A percentile compares a stretch with the other conserved stretches of the same genome.
phyloP scores from a whole-genome alignment of 2,888 invertebrate species.

The Lysandra bellargus region DNA sequence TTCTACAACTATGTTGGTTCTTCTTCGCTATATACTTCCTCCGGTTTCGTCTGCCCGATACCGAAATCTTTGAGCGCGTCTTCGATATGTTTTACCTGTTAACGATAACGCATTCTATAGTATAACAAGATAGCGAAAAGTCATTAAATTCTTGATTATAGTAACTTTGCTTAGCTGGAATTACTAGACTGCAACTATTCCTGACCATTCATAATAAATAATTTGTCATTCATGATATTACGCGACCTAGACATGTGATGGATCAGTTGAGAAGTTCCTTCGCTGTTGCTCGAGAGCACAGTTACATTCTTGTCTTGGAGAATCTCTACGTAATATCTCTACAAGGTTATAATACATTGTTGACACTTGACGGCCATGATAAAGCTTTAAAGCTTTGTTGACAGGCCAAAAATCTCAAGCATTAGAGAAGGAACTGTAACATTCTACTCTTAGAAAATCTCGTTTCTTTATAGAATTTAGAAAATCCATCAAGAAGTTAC shows the following conservation, averaged over 20 bases:
- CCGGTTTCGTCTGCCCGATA: constrained; percentile 72
- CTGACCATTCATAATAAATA: too few relatives aligned
- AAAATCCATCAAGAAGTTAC: too few relatives aligned
- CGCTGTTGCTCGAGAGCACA: too few relatives aligned
- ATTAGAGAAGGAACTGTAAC: background rate
- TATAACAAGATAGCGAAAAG: background rate
- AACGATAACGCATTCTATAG: constrained; percentile 24
- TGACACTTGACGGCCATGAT: too few relatives aligned
- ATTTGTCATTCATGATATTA: too few relatives aligned
- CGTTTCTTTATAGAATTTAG: background rate
- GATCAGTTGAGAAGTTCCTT: too few relatives aligned
- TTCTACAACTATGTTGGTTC: constrained; percentile 54
- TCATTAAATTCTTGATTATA: background rate
- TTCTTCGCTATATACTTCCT: constrained; percentile 58
- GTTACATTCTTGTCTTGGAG: too few relatives aligned
- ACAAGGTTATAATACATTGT: too few relatives aligned
- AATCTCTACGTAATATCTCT: too few relatives aligned
- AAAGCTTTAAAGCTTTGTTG: background rate
- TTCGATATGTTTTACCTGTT: constrained; percentile 83
- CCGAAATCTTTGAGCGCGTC: constrained; percentile 83
- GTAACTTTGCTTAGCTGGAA: background rate
- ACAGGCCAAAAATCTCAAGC: background rate
- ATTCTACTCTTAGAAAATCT: background rate
- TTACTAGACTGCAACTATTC: background rate
- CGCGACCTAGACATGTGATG: too few relatives aligned